Base-by-base conservation (phyloP, 2,888 invertebrate species). In the Eugnorisma glareosa region DNA sequence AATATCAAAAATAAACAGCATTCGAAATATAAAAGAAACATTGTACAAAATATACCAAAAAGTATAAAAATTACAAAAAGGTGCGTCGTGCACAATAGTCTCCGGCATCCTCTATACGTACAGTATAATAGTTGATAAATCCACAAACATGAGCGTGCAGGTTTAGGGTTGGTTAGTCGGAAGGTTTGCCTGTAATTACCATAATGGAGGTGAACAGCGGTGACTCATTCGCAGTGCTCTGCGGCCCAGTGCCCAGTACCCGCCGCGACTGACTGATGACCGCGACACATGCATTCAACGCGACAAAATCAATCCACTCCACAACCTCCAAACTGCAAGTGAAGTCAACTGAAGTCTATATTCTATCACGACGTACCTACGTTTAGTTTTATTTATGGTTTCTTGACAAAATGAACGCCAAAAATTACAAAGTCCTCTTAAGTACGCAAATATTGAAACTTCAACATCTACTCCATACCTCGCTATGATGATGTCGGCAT, bases 141-240 rank as follows among this genome's bases (percentile, higher is more conserved):
- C 54, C 61, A 72, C 28, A 11, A 73, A 70, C 51, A 51, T 59
- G 70, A 64, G 70, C 84, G 84, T 84, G 84, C 35, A 48, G 28
- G 51, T 81, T 71, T 75, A 71, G 71, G 84, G 80, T 79, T 51
- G 74, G 73, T 78, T 72, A 54, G 54, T 77, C 35, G 48, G 45
- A 63, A 66, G 63, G 66, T 69, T 83, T 40, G 64, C 64, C 70
- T 72, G 71, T 79, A 73, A 70, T 83, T 73, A 67, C 45, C 28
- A 64, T 71, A 79, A 59, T 64, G 71, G 43, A 54, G 51, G 57
- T 57, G 35, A 43, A 59, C 59, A 59, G 21, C 31, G 66, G 51
- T 85, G 86, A 86, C 59, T 83, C 79, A 85, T 35, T 28, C 45
- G 54, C 73, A 35, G 21, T 71, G 54, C 43, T 51, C 24, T 11